A percentile compares a stretch with the other conserved stretches of the same genome.
Evolutionary conservation across 2,113 vertebrate genomes (phyloP).

Genomic region (Calidris pygmaea): DNA sequence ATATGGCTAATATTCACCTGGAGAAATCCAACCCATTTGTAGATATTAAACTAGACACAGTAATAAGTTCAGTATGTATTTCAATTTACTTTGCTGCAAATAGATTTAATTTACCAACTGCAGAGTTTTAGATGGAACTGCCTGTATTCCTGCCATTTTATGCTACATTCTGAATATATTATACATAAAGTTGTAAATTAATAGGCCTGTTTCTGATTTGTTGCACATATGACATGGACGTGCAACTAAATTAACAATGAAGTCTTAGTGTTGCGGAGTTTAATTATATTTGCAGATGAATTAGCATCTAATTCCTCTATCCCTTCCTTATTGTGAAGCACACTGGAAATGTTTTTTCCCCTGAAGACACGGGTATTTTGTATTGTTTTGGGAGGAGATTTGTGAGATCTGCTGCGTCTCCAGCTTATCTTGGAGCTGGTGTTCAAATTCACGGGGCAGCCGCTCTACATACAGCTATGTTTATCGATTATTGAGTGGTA

Average conservation of each 20-base stretch:
- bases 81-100: constrained; percentile 65
- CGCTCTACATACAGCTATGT: accelerated
- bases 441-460: neutral
- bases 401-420: neutral
- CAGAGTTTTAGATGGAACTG: constrained; percentile 58
- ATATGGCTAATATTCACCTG: constrained; percentile 57
- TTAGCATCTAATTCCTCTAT: constrained; percentile 21
- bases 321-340: neutral
- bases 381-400: neutral
- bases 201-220: constrained; percentile 45
- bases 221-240: constrained; percentile 3
- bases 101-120: constrained; percentile 73
- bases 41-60: constrained; percentile 59
- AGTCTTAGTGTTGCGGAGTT: constrained; percentile 29
- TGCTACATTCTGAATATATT: constrained; percentile 8
- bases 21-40: constrained; percentile 60
- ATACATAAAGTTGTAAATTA: constrained; percentile 34
- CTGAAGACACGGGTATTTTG: neutral
- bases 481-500: neutral
- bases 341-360: neutral
- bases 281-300: constrained; percentile 67
- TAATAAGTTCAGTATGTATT: constrained; percentile 63
- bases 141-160: constrained; percentile 17
- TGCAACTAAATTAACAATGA: constrained; percentile 51
- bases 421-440: neutral